Percentiles rank a stretch among this genome's conserved stretches.
phyloP scores from a whole-genome alignment of 2,113 vertebrate species.

The Actinemys pallida region DNA sequence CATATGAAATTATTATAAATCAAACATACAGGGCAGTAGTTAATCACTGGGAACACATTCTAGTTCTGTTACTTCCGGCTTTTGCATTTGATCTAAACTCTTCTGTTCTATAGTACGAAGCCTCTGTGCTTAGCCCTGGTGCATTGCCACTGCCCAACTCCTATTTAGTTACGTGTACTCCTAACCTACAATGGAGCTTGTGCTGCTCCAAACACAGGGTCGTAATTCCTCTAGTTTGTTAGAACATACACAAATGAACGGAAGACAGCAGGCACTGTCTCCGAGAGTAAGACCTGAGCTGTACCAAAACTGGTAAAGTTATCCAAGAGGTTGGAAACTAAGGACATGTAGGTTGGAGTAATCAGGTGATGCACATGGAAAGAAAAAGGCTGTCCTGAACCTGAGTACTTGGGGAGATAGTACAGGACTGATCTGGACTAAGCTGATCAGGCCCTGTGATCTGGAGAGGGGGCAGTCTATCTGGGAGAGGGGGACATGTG shows the following conservation, averaged over 20 bases:
- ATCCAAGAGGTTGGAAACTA: not conserved
- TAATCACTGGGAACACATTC: not conserved
- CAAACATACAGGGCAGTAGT: not conserved
- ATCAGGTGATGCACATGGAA: not conserved
- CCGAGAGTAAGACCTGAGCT: not conserved
- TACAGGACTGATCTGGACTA: not conserved
- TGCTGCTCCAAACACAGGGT: fast-evolving
- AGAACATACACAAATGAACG: not conserved
- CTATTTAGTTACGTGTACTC: fast-evolving
- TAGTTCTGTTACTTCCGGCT: not conserved
- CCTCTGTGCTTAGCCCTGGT: not conserved
- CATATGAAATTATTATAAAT: not conserved
- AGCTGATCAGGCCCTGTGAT: not conserved
- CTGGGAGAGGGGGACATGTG: not conserved
- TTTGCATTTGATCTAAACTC: not conserved
- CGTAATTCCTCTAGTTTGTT: not conserved
- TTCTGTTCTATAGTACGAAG: not conserved
- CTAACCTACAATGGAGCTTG: not conserved
- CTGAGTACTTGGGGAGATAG: not conserved
- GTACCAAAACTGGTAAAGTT: not conserved
- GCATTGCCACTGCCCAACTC: fast-evolving
- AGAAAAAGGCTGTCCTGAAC: not conserved
- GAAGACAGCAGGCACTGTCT: not conserved
- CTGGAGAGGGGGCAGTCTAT: not conserved
- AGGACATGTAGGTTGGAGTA: not conserved